These are phyloP conservation scores for Threskiornis aethiopicus DNA, from an alignment of 2,797 vertebrate genomes.

Conservation along the genomic window DNA sequence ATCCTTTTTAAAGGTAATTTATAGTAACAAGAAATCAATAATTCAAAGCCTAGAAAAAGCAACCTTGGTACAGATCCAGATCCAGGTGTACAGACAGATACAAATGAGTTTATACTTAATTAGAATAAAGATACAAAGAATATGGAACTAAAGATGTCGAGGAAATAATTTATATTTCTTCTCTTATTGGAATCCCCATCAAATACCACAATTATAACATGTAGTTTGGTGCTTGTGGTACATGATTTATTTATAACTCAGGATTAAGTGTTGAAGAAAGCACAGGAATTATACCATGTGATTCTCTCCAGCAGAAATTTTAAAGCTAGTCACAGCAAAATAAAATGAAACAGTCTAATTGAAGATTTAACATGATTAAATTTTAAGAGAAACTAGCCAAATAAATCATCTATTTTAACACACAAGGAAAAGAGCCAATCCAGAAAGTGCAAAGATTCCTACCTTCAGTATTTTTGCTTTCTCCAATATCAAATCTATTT, in stretches of 20 bases:
- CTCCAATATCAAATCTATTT: neutral
- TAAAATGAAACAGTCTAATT: neutral
- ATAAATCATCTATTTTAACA: neutral
- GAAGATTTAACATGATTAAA: neutral
- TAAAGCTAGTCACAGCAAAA: neutral
- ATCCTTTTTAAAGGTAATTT: neutral
- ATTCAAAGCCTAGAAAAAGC: neutral
- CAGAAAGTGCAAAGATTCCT: neutral
- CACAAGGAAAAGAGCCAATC: neutral
- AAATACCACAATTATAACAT: neutral
- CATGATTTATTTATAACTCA: neutral
- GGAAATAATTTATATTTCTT: neutral
- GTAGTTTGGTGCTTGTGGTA: neutral
- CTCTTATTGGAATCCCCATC: neutral
- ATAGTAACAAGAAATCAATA: neutral
- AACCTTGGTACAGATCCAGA: neutral
- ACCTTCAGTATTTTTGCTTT: neutral
- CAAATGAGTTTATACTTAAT: neutral
- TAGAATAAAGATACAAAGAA: conserved; percentile 4
- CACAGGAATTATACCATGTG: neutral
- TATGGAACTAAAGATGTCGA: neutral
- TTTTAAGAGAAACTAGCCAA: neutral
- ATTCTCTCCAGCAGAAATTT: neutral
- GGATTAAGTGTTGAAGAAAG: neutral
- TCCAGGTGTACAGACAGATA: neutral